Evolutionary conservation across 2,888 invertebrate genomes (phyloP).

Genomic region (Escarpia spicata): DNA sequence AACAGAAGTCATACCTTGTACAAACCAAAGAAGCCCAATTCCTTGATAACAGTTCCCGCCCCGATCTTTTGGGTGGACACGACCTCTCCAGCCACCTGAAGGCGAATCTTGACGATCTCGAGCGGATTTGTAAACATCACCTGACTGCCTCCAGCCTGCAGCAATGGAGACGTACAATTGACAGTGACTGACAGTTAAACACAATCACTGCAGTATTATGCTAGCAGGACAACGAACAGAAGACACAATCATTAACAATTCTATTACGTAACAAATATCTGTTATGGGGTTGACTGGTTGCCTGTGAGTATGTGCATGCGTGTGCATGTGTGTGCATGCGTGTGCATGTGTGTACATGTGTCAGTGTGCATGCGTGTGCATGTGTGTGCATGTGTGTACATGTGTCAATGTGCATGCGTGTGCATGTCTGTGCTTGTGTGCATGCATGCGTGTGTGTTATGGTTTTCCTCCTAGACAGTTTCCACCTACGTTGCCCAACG

Average conservation of each 20-base stretch:
- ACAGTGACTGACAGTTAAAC: not conserved
- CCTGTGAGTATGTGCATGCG: too few relatives aligned
- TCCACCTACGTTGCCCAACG: too few relatives aligned
- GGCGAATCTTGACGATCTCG: constrained; percentile 98
- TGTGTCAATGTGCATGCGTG: too few relatives aligned
- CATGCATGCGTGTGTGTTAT: too few relatives aligned
- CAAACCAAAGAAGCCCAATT: constrained; percentile 92
- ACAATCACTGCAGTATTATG: not conserved
- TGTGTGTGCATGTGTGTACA: too few relatives aligned
- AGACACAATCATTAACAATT: not conserved
- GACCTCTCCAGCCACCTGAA: constrained; percentile 98
- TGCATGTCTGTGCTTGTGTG: too few relatives aligned
- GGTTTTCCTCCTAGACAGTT: too few relatives aligned
- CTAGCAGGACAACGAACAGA: not conserved
- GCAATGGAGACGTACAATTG: not conserved
- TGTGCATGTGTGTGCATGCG: too few relatives aligned
- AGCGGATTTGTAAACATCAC: constrained; percentile 98
- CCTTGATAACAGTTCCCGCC: constrained; percentile 83
- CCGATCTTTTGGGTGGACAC: constrained; percentile 80
- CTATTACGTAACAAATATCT: too few relatives aligned
- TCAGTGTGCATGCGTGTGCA: too few relatives aligned
- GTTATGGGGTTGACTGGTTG: too few relatives aligned
- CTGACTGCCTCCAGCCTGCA: constrained; percentile 71
- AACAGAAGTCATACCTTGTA: constrained; percentile 78
- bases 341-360: too few relatives aligned